Evolutionary conservation across 2,113 vertebrate genomes (phyloP), one percentile per base, ranked within the genome.

Genomic region (Ceuthmochares aereus): DNA sequence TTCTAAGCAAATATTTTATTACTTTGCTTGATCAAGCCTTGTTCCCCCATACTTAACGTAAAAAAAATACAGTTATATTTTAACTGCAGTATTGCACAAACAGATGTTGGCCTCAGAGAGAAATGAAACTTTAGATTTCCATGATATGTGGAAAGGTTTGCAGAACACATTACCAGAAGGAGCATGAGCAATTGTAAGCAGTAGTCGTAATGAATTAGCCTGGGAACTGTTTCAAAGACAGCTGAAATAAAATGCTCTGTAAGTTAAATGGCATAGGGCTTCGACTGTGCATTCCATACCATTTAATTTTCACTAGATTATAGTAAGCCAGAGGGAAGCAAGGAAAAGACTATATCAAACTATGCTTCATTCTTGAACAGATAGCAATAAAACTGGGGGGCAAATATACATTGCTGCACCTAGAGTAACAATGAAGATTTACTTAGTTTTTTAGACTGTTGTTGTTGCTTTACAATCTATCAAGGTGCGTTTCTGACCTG

Each of bases 221-320:
- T 94, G 96, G 94, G 96, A 97, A 96, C 94, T 92, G 64, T 93
- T 91, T 79, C 91, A 93, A 92, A 96, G 92, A 88, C 93, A 95
- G 81, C 47, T 84, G 81, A 91, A 96, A 97, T 93, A 93, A 96
- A 97, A 95, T 75, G 77, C 60, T 75, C 78, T 88, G 74, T 79
- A 81, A 91, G 72, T 94, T 93, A 97, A 95, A 93, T 64, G 74
- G 73, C 69, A 58, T 47, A 92, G 47, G 72, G 80, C 92, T 92
- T 89, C 59, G 73, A 85, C 22, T 63, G 54, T 2, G 11, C 66
- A 84, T 95, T 89, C 83, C 84, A 55, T 64, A 43, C 8, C 4
- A 83, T 94, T 95, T 78, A 32, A 85, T 93, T 92, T 95, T 94
- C 90, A 87, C 29, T 43, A 87, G 58, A 60, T 91, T 93, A 90